phyloP scores from a whole-genome alignment of 2,797 vertebrate species.

The Odontamblyopus rebecca region DNA sequence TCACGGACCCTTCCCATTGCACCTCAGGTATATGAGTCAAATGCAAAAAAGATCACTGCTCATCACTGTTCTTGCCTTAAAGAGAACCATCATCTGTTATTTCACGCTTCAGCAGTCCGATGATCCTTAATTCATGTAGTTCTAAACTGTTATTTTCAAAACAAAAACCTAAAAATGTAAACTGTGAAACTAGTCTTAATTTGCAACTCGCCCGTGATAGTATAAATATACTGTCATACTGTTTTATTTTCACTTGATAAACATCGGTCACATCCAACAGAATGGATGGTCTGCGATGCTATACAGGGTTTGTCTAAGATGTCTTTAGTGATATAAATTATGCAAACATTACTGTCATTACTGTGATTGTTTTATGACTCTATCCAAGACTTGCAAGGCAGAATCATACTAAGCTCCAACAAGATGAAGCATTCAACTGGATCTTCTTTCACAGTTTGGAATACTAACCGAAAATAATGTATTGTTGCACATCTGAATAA shows the following conservation, averaged over 20 bases:
- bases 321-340: not conserved
- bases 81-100: constrained; percentile 24
- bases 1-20: constrained; percentile 71
- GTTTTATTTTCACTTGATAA: not conserved
- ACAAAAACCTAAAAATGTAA: not conserved
- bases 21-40: constrained; percentile 54
- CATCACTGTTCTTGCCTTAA: constrained; percentile 32
- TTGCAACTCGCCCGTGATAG: not conserved
- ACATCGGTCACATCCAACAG: not conserved
- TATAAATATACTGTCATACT: not conserved
- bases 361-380: not conserved
- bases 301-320: not conserved
- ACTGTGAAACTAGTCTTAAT: not conserved
- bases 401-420: not conserved
- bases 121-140: not conserved
- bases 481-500: constrained; percentile 34
- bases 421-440: not conserved
- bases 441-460: not conserved
- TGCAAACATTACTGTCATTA: not conserved
- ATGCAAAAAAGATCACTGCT: constrained; percentile 50
- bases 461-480: constrained; percentile 23
- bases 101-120: constrained; percentile 9
- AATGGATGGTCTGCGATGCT: not conserved
- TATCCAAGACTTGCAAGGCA: not conserved
- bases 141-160: not conserved